Evolutionary conservation across 2,888 invertebrate species (phyloP).

Genomic region (Apodemia mormo): DNA sequence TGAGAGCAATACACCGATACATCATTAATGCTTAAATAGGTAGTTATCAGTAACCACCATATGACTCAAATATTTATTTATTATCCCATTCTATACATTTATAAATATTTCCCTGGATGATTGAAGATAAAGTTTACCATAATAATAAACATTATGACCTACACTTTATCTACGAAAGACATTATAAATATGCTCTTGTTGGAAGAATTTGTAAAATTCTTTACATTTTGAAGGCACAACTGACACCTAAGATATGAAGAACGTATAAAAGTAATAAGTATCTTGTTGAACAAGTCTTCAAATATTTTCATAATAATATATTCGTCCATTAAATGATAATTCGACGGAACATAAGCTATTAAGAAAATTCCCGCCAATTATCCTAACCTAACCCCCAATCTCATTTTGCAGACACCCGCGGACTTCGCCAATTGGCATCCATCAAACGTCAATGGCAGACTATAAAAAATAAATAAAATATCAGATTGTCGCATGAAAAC

Average conservation of each 20-base stretch:
- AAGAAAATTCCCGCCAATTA: conserved; percentile 49
- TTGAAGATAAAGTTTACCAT: too few species aligned
- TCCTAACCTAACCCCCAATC: conserved; percentile 44
- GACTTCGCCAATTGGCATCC: conserved; percentile 53
- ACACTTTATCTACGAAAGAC: too few species aligned
- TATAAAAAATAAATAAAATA: conserved; percentile 74
- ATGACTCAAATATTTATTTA: background rate
- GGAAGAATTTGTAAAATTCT: background rate
- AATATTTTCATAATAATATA: background rate
- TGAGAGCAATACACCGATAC: too few species aligned
- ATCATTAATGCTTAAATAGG: too few species aligned
- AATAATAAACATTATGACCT: background rate
- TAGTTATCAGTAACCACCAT: too few species aligned
- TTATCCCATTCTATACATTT: background rate
- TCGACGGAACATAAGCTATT: conserved; percentile 23
- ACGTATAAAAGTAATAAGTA: too few species aligned
- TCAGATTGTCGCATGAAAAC: conserved; percentile 56
- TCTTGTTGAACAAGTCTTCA: too few species aligned
- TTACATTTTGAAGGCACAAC: background rate
- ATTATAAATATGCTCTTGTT: too few species aligned
- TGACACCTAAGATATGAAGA: background rate
- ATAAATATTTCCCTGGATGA: too few species aligned
- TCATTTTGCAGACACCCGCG: conserved; percentile 38
- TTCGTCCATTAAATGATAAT: conserved; percentile 4
- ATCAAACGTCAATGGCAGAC: conserved; percentile 70